Evolutionary conservation across 2,888 invertebrate species (phyloP).

Genomic region (Nomada ferruginata): DNA sequence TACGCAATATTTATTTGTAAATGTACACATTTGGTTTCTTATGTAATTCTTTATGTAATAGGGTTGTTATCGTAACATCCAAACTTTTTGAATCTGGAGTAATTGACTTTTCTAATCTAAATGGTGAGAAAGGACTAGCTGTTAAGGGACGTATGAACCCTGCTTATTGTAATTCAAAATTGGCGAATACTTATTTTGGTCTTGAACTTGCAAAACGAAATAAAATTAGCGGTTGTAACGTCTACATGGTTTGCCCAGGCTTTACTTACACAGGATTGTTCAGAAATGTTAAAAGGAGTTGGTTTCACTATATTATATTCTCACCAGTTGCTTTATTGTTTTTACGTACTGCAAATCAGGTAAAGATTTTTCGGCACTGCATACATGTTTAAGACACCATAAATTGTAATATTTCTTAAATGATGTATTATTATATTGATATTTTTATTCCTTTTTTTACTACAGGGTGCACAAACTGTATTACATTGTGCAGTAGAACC

Average conservation of each 20-base stretch:
- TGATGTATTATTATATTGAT: neutral
- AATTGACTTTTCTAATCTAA: constrained; percentile 89
- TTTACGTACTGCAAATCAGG: constrained; percentile 90
- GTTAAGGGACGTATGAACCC: constrained; percentile 85
- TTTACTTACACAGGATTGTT: constrained; percentile 92
- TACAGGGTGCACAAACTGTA: constrained; percentile 92
- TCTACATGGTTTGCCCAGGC: constrained; percentile 91
- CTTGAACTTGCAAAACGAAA: constrained; percentile 87
- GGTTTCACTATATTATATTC: constrained; percentile 90
- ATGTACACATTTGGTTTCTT: neutral
- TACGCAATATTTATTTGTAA: neutral
- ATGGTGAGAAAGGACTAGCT: constrained; percentile 86
- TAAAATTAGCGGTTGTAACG: constrained; percentile 86
- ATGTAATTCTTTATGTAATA: constrained; percentile 77
- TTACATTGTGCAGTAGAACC: constrained; percentile 91
- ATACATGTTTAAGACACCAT: neutral
- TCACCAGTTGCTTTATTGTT: constrained; percentile 89
- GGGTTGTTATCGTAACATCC: constrained; percentile 90
- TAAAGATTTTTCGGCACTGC: constrained; percentile 77
- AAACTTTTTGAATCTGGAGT: constrained; percentile 89
- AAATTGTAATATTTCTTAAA: neutral
- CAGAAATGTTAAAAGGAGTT: constrained; percentile 87
- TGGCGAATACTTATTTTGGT: constrained; percentile 91
- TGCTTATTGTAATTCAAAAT: constrained; percentile 91
- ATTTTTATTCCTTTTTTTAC: constrained; percentile 67